These are phyloP conservation scores for Arctopsyche grandis DNA, from an alignment of 1,140 invertebrate genomes.

Conservation along the genomic window DNA sequence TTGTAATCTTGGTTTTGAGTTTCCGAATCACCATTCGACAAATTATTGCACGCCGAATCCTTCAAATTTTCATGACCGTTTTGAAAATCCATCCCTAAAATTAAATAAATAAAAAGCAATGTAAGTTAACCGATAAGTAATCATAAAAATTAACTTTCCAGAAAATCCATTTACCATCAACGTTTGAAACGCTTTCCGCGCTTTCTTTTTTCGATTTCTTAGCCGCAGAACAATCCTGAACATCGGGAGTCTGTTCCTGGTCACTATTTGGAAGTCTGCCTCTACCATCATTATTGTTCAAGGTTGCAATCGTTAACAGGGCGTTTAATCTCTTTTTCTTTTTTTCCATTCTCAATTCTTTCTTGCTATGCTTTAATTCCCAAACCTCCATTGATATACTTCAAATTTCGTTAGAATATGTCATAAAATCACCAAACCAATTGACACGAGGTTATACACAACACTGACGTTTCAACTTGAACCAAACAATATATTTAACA, in stretches of 20 bases:
- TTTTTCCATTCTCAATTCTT: slow-evolving; percentile 61
- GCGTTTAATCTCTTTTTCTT: slow-evolving; percentile 73
- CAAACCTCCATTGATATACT: neutral
- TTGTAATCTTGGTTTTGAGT: neutral
- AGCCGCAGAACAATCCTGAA: slow-evolving; percentile 3
- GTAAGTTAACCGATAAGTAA: too few relatives aligned
- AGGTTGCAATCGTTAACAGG: slow-evolving; percentile 69
- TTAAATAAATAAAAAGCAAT: too few relatives aligned
- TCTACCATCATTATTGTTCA: slow-evolving; percentile 69
- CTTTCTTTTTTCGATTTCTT: slow-evolving; percentile 36
- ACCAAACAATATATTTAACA: too few relatives aligned
- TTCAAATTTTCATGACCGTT: too few relatives aligned
- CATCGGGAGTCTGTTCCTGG: neutral
- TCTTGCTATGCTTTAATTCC: neutral
- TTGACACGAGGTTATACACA: too few relatives aligned
- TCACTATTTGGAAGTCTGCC: slow-evolving; percentile 50
- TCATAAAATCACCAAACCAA: too few relatives aligned
- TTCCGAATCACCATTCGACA: neutral
- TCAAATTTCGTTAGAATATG: neutral
- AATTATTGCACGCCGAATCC: too few relatives aligned
- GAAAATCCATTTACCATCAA: slow-evolving; percentile 38
- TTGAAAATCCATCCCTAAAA: too few relatives aligned
- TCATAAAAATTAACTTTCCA: too few relatives aligned
- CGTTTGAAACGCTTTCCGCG: neutral
- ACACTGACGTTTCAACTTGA: too few relatives aligned